phyloP scores from a whole-genome alignment of 2,113 vertebrate genomes.

The Progne subis region DNA sequence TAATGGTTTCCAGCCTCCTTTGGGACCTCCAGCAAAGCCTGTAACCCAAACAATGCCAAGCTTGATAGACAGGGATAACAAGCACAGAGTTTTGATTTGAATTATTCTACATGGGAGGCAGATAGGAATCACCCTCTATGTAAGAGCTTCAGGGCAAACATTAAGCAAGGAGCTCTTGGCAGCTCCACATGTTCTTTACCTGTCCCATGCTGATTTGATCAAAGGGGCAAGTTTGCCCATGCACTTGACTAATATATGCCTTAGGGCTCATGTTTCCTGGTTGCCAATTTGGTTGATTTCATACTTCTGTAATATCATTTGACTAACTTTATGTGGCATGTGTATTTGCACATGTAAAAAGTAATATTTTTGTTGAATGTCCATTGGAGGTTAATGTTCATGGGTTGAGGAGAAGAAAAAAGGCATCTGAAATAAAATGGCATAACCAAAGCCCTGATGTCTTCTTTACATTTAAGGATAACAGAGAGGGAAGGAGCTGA shows the following conservation, averaged over 20 bases:
- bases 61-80: no score
- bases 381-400: not conserved
- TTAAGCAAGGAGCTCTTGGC: not conserved
- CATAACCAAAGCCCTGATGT: not conserved
- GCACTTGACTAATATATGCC: not conserved
- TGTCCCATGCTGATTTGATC: not conserved
- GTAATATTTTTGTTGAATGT: not conserved
- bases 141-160: not conserved
- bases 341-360: not conserved
- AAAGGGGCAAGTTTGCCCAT: not conserved
- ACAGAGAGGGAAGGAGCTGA: not conserved
- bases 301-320: not conserved
- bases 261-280: not conserved
- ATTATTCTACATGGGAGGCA: rapidly evolving
- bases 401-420: not conserved
- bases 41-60: not conserved
- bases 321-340: not conserved
- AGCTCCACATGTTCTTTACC: not conserved
- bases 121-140: not conserved
- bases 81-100: no score
- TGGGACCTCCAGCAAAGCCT: not conserved
- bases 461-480: not conserved
- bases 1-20: not conserved
- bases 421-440: not conserved
- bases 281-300: not conserved